These are phyloP conservation scores for Netelia inedita DNA, from an alignment of 2,888 invertebrate genomes.

Conservation along the genomic window DNA sequence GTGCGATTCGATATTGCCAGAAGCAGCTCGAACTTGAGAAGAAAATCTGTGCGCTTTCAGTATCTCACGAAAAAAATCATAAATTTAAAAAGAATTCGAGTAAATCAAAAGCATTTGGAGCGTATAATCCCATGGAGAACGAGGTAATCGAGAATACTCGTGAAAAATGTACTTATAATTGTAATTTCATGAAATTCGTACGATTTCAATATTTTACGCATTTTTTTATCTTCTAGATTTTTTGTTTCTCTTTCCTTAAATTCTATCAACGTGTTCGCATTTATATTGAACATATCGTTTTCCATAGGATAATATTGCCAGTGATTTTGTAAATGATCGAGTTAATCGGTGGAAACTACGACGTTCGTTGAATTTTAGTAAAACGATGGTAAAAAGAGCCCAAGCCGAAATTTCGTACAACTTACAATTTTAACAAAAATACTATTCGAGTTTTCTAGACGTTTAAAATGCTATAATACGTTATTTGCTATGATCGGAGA, in stretches of 20 bases:
- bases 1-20: not conserved
- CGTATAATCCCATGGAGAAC: no score
- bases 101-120: no score
- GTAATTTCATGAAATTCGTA: no score
- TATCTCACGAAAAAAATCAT: not conserved
- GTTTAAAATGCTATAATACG: not conserved
- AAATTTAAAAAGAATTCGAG: not conserved
- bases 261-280: no score
- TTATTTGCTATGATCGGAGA: not conserved
- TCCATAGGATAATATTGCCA: no score
- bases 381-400: slow-evolving; percentile 57
- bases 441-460: not conserved
- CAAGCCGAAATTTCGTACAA: slow-evolving; percentile 49
- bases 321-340: not conserved
- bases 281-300: no score
- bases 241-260: no score
- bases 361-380: not conserved
- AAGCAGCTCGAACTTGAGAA: not conserved
- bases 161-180: no score
- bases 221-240: no score
- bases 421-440: not conserved
- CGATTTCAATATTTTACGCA: no score
- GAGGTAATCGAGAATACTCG: no score
- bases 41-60: not conserved
- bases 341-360: not conserved